Base-by-base conservation (phyloP, 2,888 invertebrate species). In the Heteromurus nitidus region DNA sequence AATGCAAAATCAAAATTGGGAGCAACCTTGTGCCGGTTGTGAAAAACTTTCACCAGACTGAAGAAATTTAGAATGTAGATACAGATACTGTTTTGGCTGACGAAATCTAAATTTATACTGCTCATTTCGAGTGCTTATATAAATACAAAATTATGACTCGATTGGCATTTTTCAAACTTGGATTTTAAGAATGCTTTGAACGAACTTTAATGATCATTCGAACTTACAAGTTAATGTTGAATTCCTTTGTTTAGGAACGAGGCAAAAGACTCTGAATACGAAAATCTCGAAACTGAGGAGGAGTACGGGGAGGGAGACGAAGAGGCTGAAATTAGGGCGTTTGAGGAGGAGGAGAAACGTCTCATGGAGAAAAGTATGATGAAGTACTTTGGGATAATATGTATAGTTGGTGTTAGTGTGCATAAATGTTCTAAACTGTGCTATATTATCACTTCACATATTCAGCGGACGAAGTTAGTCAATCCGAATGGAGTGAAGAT, bases 401-500 rank as follows among this genome's bases (percentile, higher is more conserved):
- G n/a, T 18, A 2, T 1, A 31, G 31, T 1, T 18, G 24, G 31
- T 62, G 1, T 31, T 2, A 18, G 3, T 60, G n/a, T n/a, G n/a
- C n/a, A 53, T 13, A 53, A 53, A 22, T 22, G 36, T 13, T 36
- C n/a, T n/a, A n/a, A n/a, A n/a, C n/a, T n/a, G n/a, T n/a, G n/a
- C n/a, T n/a, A n/a, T n/a, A n/a, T n/a, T n/a, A n/a, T n/a, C n/a
- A n/a, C n/a, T n/a, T n/a, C n/a, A n/a, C n/a, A n/a, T 3, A 26
- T 60, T 69, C 69, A 75, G 67, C 86, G 18, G 55, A 55, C 24
- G 88, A 88, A 77, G 86, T 88, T n/a, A 94, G 94, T 89, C 94
- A 94, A 88, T 94, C 94, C n/a, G 95, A 95, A 88, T 95, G 95
- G 95, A 94, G 94, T 84, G 92, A 92, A 18, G 92, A 92, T 90